phyloP scores from a whole-genome alignment of 2,797 vertebrate species.

The Neosilurus hyrtlii region DNA sequence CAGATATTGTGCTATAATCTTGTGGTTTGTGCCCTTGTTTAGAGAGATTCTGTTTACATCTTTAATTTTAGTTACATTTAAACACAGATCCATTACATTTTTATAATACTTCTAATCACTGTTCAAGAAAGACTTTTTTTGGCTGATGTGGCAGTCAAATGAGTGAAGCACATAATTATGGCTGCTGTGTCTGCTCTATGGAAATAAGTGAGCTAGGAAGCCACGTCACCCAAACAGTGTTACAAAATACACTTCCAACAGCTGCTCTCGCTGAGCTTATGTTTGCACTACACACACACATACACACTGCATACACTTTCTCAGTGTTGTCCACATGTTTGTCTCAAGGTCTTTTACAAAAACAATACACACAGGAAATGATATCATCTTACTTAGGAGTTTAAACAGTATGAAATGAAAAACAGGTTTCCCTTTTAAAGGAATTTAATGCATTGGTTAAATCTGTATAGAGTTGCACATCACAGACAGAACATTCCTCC shows the following conservation, averaged over 20 bases:
- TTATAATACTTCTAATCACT: not conserved
- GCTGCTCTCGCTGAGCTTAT: slow-evolving; percentile 31
- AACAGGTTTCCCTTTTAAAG: not conserved
- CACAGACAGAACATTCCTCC: not conserved
- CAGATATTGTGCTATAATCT: too few species aligned
- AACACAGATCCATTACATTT: not conserved
- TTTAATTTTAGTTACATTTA: not conserved
- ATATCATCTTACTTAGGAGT: not conserved
- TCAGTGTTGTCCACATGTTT: not conserved
- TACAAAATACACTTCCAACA: slow-evolving; percentile 43
- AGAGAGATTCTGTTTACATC: not conserved
- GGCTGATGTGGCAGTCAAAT: not conserved
- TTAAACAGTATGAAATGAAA: not conserved
- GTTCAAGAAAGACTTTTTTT: not conserved
- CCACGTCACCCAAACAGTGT: slow-evolving; percentile 34
- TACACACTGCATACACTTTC: slow-evolving; percentile 20
- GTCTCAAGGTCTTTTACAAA: not conserved
- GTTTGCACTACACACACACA: slow-evolving; percentile 24
- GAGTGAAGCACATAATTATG: not conserved
- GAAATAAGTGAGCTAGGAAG: slow-evolving; percentile 32
- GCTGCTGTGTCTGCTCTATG: slow-evolving; percentile 14
- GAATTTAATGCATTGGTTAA: not conserved
- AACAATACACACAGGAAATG: slow-evolving; percentile 4
- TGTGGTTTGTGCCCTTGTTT: not conserved
- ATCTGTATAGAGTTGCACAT: not conserved